A percentile compares a stretch with the other conserved stretches of the same genome.
These are phyloP conservation scores for Lepetodrilus schrolli DNA, from an alignment of 2,888 invertebrate species.

Conservation along the genomic window DNA sequence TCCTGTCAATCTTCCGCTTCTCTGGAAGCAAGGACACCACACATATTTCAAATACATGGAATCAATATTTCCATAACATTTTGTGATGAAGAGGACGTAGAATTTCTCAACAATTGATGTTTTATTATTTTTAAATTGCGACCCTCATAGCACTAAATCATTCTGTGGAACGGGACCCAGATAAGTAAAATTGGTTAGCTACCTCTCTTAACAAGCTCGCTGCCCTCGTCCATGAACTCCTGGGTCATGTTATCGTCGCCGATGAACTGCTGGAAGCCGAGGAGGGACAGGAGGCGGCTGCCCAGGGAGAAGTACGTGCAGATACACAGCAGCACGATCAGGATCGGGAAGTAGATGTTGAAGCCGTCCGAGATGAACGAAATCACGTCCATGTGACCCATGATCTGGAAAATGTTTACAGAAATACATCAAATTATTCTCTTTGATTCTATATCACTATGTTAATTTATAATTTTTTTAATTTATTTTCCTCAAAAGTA, in stretches of 20 bases:
- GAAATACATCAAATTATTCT: no score
- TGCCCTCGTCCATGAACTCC: conserved; percentile 94
- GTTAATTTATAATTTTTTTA: no score
- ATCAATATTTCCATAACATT: no score
- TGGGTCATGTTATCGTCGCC: conserved; percentile 94
- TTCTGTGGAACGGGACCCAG: no score
- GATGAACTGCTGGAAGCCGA: conserved; percentile 93
- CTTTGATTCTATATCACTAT: no score
- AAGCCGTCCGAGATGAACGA: conserved; percentile 97
- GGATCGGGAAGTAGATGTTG: conserved; percentile 99
- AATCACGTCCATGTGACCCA: conserved; percentile 99
- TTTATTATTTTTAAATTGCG: no score
- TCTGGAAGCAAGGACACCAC: conserved; percentile 56
- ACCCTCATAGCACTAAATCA: no score
- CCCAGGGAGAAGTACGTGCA: conserved; percentile 96
- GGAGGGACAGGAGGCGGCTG: conserved; percentile 88
- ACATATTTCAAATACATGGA: neutral
- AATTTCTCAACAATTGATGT: no score
- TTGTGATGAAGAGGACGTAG: no score
- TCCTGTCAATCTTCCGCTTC: conserved; percentile 68
- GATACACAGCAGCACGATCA: conserved; percentile 92
- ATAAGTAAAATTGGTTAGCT: conserved; percentile 25
- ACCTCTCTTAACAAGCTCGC: conserved; percentile 93
- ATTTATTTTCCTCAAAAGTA: no score
- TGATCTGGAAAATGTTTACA: conserved; percentile 83